Evolutionary conservation across 1,140 invertebrate species (phyloP).

Genomic region (Brevipalpus yothersi): DNA sequence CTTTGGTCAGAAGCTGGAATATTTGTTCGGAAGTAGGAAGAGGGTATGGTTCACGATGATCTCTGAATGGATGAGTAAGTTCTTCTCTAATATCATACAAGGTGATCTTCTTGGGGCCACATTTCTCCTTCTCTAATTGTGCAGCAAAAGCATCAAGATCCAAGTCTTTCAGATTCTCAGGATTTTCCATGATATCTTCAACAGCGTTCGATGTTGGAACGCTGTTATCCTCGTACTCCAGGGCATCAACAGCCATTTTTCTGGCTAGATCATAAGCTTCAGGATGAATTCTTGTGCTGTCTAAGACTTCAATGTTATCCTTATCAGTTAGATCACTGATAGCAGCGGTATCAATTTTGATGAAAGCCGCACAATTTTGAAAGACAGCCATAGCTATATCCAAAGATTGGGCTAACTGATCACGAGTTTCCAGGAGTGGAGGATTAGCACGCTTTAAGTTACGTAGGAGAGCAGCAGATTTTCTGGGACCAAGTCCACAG

Average conservation of each 20-base stretch:
- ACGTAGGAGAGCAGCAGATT: slow-evolving; percentile 55
- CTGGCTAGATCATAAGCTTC: slow-evolving; percentile 98
- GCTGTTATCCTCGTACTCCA: slow-evolving; percentile 74
- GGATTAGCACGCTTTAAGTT: slow-evolving; percentile 52
- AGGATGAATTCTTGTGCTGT: slow-evolving; percentile 91
- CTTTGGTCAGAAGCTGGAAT: slow-evolving; percentile 87
- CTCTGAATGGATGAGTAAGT: slow-evolving; percentile 82
- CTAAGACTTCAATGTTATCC: slow-evolving; percentile 81
- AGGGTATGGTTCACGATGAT: slow-evolving; percentile 52
- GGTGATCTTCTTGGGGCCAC: slow-evolving; percentile 90
- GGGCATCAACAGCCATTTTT: slow-evolving; percentile 97
- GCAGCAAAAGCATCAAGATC: slow-evolving; percentile 96
- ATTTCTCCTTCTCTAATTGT: slow-evolving; percentile 66
- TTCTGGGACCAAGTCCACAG: slow-evolving; percentile 83
- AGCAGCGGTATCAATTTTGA: slow-evolving; percentile 89
- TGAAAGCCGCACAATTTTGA: slow-evolving; percentile 96
- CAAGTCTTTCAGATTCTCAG: slow-evolving; percentile 79
- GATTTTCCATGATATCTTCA: slow-evolving; percentile 87
- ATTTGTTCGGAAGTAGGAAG: slow-evolving; percentile 57
- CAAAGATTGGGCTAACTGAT: slow-evolving; percentile 76
- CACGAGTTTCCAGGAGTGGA: slow-evolving; percentile 79
- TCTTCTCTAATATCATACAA: slow-evolving; percentile 92
- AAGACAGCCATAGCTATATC: slow-evolving; percentile 97
- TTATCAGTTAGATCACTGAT: slow-evolving; percentile 67
- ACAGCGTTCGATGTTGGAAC: slow-evolving; percentile 82